These are phyloP conservation scores for Thaumatotibia leucotreta DNA, from an alignment of 1,140 invertebrate genomes.

Conservation along the genomic window DNA sequence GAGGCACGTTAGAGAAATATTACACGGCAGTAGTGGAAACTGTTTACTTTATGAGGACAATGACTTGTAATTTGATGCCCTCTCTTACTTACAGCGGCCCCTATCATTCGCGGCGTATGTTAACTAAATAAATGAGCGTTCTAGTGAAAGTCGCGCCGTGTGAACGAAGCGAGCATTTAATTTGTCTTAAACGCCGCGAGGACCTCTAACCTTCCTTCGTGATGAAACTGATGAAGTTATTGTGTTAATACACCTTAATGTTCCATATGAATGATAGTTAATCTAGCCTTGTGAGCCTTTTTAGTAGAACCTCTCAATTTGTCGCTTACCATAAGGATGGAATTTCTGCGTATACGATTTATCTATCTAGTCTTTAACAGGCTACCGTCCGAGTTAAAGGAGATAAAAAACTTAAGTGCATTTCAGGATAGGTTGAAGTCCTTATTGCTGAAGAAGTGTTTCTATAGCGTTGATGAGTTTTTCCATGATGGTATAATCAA, in stretches of 20 bases:
- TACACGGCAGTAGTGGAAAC: neutral
- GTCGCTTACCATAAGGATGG: no score
- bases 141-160: conserved; percentile 24
- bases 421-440: no score
- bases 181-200: conserved; percentile 18
- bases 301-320: no score
- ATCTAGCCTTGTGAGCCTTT: no score
- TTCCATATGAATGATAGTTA: neutral
- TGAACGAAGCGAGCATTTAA: conserved; percentile 21
- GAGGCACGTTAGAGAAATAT: neutral
- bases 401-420: no score
- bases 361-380: no score
- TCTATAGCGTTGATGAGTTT: no score
- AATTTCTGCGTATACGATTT: no score
- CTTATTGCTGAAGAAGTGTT: no score
- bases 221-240: conserved; percentile 13
- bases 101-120: conserved; percentile 7
- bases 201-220: conserved; percentile 11
- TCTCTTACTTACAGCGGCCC: neutral
- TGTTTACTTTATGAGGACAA: conserved; percentile 11
- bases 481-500: no score
- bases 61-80: conserved; percentile 12
- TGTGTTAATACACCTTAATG: conserved; percentile 7
- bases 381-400: no score
- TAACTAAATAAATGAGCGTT: conserved; percentile 28